Percentiles rank a stretch among this genome's conserved stretches.
These are phyloP conservation scores for Leuctra nigra DNA, from an alignment of 2,888 invertebrate species.

Conservation along the genomic window DNA sequence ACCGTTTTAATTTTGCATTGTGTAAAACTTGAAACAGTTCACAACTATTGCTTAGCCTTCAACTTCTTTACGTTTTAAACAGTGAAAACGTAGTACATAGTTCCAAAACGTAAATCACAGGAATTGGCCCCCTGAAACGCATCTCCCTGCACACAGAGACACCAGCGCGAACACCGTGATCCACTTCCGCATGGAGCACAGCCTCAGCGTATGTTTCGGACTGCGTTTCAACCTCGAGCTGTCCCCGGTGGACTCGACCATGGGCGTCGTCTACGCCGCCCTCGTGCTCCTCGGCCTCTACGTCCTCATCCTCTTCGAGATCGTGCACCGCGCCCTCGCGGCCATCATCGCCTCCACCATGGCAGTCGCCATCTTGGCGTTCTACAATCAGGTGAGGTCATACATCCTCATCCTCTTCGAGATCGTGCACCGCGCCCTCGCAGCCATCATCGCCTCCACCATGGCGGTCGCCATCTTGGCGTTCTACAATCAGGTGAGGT, in stretches of 20 bases:
- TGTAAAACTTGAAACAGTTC: no score
- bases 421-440: slow-evolving; percentile 78
- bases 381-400: slow-evolving; percentile 63
- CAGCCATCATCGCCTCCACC: slow-evolving; percentile 75
- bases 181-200: no score
- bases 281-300: slow-evolving; percentile 66
- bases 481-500: slow-evolving; percentile 60
- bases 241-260: slow-evolving; percentile 56
- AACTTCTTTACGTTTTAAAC: no score
- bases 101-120: no score
- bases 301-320: slow-evolving; percentile 78
- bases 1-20: no score
- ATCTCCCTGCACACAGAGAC: no score
- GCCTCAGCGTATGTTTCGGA: no score
- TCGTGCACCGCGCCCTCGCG: slow-evolving; percentile 77
- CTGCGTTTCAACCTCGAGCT: no score
- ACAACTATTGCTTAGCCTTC: no score
- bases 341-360: slow-evolving; percentile 75
- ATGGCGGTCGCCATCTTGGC: slow-evolving; percentile 72
- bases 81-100: no score
- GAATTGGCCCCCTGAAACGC: no score
- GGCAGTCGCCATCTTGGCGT: slow-evolving; percentile 69
- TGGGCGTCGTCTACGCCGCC: slow-evolving; percentile 67
- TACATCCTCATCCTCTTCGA: slow-evolving; percentile 82
- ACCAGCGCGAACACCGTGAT: no score